Base-by-base conservation (phyloP, 2,113 vertebrate species). In the Poecile atricapillus region DNA sequence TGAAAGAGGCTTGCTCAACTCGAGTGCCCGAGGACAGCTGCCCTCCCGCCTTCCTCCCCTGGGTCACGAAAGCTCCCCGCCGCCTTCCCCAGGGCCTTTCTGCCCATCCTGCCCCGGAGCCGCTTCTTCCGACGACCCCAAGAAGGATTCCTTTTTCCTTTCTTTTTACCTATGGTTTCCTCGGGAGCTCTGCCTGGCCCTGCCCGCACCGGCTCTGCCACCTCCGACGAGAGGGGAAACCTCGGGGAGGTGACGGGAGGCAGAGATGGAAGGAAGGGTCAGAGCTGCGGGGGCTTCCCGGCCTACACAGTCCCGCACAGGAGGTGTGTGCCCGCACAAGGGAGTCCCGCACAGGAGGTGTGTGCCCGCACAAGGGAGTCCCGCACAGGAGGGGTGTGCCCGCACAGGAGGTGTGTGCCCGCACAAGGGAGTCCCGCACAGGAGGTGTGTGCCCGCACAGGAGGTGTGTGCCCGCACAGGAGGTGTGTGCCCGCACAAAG, bases 1-100 rank as follows among this genome's bases (percentile, higher is more conserved):
- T 95, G 97, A 96, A 96, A 97, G 93, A 83, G 52, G 21, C 68
- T 85, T 9, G 47, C 81, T 87, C 62, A 31, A 41, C 64, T 86
- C n/a, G 3, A 64, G 73, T 15, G 89, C 91, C 74, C 17, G 70
- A 77, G 88, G 94, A 95, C 46, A 92, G 88, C 86, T 56, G 59
- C 69, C 81, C 67, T 87, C 89, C 89, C 52, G 58, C 33, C 52
- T 63, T 60, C 49, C 47, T 95, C 37, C 87, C 50, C 39, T 21
- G 70, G 65, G 90, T 96, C 97, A 87, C 73, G 35, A 81, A 67
- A 94, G 17, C 71, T 89, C 77, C 65, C 15, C 14, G 15, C 56
- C 31, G 16, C 53, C 81, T 84, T 31, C 23, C 68, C 17, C 10
- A 27, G 47, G 64, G 47, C 43, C 50, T 23, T 74, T 80, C 64